Percentiles rank a stretch among this genome's conserved stretches.
Conservation (phyloP, 2,888 invertebrate genomes). For the Drosophila mulleri region DNA sequence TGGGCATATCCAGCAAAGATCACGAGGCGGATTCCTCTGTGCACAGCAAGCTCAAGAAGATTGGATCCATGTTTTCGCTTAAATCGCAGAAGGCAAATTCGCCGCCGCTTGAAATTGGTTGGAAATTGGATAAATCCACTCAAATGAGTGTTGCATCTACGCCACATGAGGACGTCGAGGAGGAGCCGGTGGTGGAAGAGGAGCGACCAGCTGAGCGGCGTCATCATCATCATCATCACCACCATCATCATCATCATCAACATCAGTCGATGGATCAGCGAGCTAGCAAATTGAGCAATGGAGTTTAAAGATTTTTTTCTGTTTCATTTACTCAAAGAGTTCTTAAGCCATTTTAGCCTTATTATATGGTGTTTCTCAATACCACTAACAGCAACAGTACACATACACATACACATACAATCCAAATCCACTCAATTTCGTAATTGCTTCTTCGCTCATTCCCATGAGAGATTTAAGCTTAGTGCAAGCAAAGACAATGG, state of each 20-base stretch:
- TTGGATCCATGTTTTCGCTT: slow-evolving; percentile 83
- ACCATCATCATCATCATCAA: slow-evolving; percentile 63
- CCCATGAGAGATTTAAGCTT: not conserved
- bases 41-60: slow-evolving; percentile 79
- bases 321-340: not conserved
- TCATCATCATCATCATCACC: slow-evolving; percentile 65
- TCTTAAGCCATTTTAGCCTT: slow-evolving; percentile 4
- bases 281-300: slow-evolving; percentile 60
- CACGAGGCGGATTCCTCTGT: slow-evolving; percentile 72
- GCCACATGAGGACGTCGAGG: not conserved
- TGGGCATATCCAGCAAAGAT: slow-evolving; percentile 70
- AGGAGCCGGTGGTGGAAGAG: slow-evolving; percentile 3
- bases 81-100: slow-evolving; percentile 70
- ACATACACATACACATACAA: not conserved
- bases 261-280: slow-evolving; percentile 33
- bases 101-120: slow-evolving; percentile 45
- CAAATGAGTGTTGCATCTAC: slow-evolving; percentile 53
- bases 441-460: not conserved
- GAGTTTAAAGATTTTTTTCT: slow-evolving; percentile 21
- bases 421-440: not conserved
- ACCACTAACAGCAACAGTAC: not conserved
- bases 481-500: not conserved
- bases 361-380: not conserved
- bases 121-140: slow-evolving; percentile 70
- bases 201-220: slow-evolving; percentile 25